These are phyloP conservation scores for Bradypus variegatus DNA, from an alignment of 2,797 vertebrate genomes.

Conservation along the genomic window DNA sequence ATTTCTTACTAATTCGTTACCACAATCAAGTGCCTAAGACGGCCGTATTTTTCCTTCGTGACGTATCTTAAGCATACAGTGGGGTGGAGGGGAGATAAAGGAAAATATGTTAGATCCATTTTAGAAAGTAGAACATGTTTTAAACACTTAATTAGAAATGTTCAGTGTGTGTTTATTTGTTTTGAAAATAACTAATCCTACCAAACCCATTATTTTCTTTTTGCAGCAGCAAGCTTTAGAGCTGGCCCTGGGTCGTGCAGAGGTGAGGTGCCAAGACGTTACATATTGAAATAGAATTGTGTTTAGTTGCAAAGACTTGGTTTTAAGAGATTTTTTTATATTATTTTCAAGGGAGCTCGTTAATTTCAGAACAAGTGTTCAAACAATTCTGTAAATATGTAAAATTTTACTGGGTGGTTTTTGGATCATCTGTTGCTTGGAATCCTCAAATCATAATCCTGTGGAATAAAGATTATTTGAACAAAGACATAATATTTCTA, in stretches of 20 bases:
- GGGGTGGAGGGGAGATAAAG: background rate
- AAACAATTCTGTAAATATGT: background rate
- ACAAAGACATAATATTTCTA: slow-evolving; percentile 22
- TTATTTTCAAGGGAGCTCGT: background rate
- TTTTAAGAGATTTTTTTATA: slow-evolving; percentile 30
- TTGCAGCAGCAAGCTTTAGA: slow-evolving; percentile 96
- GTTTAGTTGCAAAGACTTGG: slow-evolving; percentile 9
- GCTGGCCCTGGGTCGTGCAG: slow-evolving; percentile 97
- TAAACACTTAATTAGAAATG: background rate
- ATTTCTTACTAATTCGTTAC: background rate
- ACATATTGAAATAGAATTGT: slow-evolving; percentile 10
- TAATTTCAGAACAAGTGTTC: background rate
- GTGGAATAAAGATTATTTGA: background rate
- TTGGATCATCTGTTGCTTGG: slow-evolving; percentile 8
- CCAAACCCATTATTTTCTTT: slow-evolving; percentile 57
- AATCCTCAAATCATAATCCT: slow-evolving; percentile 23
- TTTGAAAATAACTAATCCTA: slow-evolving; percentile 47
- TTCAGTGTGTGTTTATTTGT: slow-evolving; percentile 11
- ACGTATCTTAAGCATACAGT: background rate
- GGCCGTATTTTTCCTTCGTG: background rate
- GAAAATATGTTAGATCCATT: background rate
- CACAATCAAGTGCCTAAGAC: background rate
- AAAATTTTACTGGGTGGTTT: background rate
- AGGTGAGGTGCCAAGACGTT: slow-evolving; percentile 80
- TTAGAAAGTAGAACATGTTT: slow-evolving; percentile 10